A percentile compares a stretch with the other conserved stretches of the same genome.
phyloP scores from a whole-genome alignment of 2,797 vertebrate genomes.

The Craterocephalus amniculus region DNA sequence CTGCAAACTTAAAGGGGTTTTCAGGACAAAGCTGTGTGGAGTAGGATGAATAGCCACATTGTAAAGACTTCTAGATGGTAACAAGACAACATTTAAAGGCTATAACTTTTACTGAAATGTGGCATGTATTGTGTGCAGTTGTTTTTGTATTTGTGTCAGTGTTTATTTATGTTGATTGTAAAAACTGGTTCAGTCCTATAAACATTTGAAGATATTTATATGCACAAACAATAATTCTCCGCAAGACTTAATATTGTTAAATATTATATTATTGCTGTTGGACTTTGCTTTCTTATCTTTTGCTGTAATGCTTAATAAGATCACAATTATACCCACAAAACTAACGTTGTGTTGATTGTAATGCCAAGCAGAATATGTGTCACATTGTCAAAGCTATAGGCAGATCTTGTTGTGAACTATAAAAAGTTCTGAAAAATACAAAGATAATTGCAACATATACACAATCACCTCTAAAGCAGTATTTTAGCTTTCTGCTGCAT shows the following conservation, averaged over 20 bases:
- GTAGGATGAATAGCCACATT: background rate
- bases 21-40: background rate
- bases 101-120: background rate
- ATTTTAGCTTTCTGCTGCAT: too few relatives aligned
- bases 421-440: background rate
- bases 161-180: background rate
- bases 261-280: background rate
- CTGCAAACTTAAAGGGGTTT: constrained; percentile 1
- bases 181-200: background rate
- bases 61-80: background rate
- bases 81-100: background rate
- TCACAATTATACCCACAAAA: background rate
- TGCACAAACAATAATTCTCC: background rate
- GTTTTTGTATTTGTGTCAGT: background rate
- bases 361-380: background rate
- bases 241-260: background rate
- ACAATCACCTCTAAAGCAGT: background rate
- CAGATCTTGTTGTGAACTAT: background rate
- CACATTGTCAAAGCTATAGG: background rate
- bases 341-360: background rate
- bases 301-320: background rate
- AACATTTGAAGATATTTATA: background rate
- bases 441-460: background rate
- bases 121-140: background rate
- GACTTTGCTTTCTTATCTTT: background rate